Evolutionary conservation across 2,113 vertebrate species (phyloP).

Genomic region (Misgurnus mizolepis): DNA sequence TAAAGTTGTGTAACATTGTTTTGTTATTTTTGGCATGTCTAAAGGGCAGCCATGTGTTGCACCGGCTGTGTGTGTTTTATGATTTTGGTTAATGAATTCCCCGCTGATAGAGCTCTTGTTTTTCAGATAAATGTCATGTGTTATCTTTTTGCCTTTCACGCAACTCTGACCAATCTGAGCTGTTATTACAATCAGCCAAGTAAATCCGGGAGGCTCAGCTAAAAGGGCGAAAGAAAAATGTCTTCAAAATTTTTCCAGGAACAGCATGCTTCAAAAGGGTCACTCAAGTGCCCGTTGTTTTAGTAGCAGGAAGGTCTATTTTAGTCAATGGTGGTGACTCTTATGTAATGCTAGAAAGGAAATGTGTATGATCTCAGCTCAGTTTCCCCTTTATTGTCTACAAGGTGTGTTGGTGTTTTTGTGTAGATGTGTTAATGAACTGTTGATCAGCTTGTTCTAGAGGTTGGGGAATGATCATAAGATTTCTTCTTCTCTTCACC

Average conservation of each 20-base stretch:
- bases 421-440: constrained; percentile 6
- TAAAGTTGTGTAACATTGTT: neutral
- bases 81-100: neutral
- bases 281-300: neutral
- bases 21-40: neutral
- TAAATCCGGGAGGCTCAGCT: constrained; percentile 20
- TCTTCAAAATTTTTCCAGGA: constrained; percentile 28
- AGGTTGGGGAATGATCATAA: constrained; percentile 25
- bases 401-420: neutral
- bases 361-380: constrained; percentile 32
- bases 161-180: constrained; percentile 6
- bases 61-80: neutral
- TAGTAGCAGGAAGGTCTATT: constrained; percentile 10
- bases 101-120: constrained; percentile 1
- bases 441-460: neutral
- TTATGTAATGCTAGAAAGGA: constrained; percentile 37
- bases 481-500: constrained; percentile 40
- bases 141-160: constrained; percentile 7
- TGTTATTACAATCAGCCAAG: constrained; percentile 36
- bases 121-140: constrained; percentile 9
- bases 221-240: constrained; percentile 10
- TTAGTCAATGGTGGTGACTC: constrained; percentile 1
- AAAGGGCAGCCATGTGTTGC: neutral
- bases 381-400: constrained; percentile 4
- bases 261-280: constrained; percentile 4